A percentile compares a stretch with the other conserved stretches of the same genome.
These are phyloP conservation scores for Remorina albescens DNA, from an alignment of 2,797 vertebrate genomes.

Conservation along the genomic window DNA sequence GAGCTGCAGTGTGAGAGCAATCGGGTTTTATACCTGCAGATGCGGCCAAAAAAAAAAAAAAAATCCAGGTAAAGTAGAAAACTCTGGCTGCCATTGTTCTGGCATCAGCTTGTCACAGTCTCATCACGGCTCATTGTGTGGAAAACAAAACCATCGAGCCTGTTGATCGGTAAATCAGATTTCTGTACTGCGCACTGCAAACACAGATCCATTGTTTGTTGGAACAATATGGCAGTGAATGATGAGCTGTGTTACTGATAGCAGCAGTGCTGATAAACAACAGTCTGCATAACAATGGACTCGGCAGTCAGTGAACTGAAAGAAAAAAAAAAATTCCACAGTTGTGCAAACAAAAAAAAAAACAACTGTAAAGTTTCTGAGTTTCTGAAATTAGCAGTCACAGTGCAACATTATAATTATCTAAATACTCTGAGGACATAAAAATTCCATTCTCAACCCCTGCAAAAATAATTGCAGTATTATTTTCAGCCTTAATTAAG, in stretches of 20 bases:
- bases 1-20: conserved; percentile 22
- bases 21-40: conserved; percentile 35
- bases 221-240: conserved; percentile 73
- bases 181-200: conserved; percentile 45
- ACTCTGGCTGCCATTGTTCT: conserved; percentile 55
- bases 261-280: conserved; percentile 72
- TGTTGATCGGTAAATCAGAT: conserved; percentile 71
- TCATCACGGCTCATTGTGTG: conserved; percentile 69
- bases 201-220: conserved; percentile 70
- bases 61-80: conserved; percentile 31
- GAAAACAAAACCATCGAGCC: conserved; percentile 57
- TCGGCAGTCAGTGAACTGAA: conserved; percentile 18
- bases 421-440: conserved; percentile 70
- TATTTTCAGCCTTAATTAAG: conserved; percentile 86
- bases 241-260: conserved; percentile 73
- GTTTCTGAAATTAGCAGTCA: conserved; percentile 62
- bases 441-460: conserved; percentile 68
- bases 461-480: conserved; percentile 81
- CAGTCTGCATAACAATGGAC: conserved; percentile 69
- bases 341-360: not conserved
- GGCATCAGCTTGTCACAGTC: conserved; percentile 54
- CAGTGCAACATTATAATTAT: conserved; percentile 71
- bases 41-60: not conserved
- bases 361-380: conserved; percentile 47
- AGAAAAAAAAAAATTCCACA: conserved; percentile 7